phyloP scores from a whole-genome alignment of 2,113 vertebrate species.

The Chaetodon trifascialis region DNA sequence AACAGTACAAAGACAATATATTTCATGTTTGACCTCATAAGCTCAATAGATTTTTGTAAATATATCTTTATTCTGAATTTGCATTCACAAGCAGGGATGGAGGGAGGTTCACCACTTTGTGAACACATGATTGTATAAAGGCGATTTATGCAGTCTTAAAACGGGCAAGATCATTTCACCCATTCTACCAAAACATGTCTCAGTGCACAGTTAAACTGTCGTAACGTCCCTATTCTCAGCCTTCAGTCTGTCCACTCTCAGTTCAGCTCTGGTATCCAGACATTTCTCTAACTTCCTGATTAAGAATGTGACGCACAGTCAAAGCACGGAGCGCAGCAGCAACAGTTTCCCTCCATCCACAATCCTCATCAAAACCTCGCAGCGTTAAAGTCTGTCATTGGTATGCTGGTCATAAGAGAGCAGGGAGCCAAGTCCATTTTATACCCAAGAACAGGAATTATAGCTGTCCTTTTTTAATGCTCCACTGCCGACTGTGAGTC shows the following conservation, averaged over 20 bases:
- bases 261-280: constrained; percentile 8
- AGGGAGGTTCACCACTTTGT: no score
- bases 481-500: constrained; percentile 1
- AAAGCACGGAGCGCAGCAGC: constrained; percentile 5
- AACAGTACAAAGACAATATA: no score
- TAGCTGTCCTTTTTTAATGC: constrained; percentile 28
- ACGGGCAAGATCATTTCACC: background rate
- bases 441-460: constrained; percentile 49
- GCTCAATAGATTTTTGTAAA: no score
- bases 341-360: constrained; percentile 22
- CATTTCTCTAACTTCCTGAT: constrained; percentile 36
- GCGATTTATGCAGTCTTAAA: background rate
- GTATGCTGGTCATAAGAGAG: constrained; percentile 49
- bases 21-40: no score
- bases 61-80: no score
- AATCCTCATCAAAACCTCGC: constrained; percentile 49
- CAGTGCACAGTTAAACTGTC: constrained; percentile 14
- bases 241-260: constrained; percentile 15
- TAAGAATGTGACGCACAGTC: constrained; percentile 39
- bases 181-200: constrained; percentile 4
- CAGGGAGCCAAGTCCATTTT: constrained; percentile 42
- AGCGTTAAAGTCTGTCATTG: constrained; percentile 42
- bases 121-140: no score
- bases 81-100: no score
- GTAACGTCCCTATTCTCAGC: constrained; percentile 1